Evolutionary conservation across 2,113 vertebrate species (phyloP).

Genomic region (Zeus faber): DNA sequence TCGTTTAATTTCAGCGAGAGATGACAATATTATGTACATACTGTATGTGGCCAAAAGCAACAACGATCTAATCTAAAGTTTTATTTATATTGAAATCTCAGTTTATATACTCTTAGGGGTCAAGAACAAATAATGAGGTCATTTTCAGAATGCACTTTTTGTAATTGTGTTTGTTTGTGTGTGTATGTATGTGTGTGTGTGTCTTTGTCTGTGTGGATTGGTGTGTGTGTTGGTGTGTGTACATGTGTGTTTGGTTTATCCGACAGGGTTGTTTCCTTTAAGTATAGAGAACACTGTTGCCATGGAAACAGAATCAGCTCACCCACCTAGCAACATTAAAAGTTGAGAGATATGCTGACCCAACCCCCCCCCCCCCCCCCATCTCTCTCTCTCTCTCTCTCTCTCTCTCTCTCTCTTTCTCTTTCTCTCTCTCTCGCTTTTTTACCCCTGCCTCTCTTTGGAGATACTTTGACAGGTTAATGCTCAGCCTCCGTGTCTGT

Average conservation of each 20-base stretch:
- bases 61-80: too few species aligned
- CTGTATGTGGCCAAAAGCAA: too few species aligned
- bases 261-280: neutral
- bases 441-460: conserved; percentile 11
- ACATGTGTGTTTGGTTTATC: conserved; percentile 2
- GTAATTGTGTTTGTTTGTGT: neutral
- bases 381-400: neutral
- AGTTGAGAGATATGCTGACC: conserved; percentile 26
- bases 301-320: conserved; percentile 39
- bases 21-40: too few species aligned
- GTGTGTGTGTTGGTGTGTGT: neutral
- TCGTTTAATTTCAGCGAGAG: too few species aligned
- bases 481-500: conserved; percentile 60
- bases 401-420: neutral
- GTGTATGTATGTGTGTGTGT: neutral
- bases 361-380: neutral
- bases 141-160: neutral
- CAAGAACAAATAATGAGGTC: neutral
- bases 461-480: conserved; percentile 63
- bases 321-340: conserved; percentile 26
- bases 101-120: too few species aligned
- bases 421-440: conserved; percentile 1
- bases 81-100: too few species aligned
- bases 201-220: neutral
- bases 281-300: conserved; percentile 21